Evolutionary conservation across 2,888 invertebrate species (phyloP).

Genomic region (Sisyra terminalis): DNA sequence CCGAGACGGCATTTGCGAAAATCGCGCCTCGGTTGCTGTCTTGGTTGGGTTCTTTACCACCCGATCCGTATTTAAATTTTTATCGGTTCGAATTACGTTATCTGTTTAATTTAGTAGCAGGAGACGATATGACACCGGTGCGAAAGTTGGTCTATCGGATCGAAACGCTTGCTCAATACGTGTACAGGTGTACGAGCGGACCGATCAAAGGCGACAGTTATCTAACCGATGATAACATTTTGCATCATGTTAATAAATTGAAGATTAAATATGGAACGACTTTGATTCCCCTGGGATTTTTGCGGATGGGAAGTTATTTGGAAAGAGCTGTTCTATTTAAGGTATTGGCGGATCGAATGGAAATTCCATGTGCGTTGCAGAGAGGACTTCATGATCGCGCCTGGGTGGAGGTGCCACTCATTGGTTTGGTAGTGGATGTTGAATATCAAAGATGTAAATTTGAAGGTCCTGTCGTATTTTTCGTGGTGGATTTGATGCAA

Average conservation of each 20-base stretch:
- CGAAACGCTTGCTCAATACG: constrained; percentile 8
- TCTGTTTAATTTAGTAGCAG: constrained; percentile 15
- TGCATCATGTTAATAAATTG: constrained; percentile 17
- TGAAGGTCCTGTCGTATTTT: constrained; percentile 24
- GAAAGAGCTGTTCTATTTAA: constrained; percentile 50
- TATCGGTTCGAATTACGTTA: constrained; percentile 17
- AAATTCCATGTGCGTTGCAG: constrained; percentile 40
- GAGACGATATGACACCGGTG: constrained; percentile 1
- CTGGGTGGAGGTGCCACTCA: constrained; percentile 48
- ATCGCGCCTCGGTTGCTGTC: constrained; percentile 12
- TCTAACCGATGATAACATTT: constrained; percentile 12
- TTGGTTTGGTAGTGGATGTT: constrained; percentile 19
- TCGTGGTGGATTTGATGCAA: constrained; percentile 40
- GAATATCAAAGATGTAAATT: not conserved
- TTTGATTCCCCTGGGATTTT: constrained; percentile 38
- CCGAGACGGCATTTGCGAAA: not conserved
- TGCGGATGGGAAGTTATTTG: constrained; percentile 38
- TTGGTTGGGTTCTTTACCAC: constrained; percentile 18
- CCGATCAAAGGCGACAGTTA: constrained; percentile 1
- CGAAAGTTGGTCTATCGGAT: constrained; percentile 5
- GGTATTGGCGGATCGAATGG: constrained; percentile 41
- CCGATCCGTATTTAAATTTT: constrained; percentile 16
- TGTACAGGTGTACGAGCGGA: not conserved
- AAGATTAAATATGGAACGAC: constrained; percentile 17
- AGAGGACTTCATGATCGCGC: constrained; percentile 36